Percentiles rank a stretch among this genome's conserved stretches.
Evolutionary conservation across 2,888 invertebrate genomes (phyloP).

Genomic region (Halictus quadricinctus): DNA sequence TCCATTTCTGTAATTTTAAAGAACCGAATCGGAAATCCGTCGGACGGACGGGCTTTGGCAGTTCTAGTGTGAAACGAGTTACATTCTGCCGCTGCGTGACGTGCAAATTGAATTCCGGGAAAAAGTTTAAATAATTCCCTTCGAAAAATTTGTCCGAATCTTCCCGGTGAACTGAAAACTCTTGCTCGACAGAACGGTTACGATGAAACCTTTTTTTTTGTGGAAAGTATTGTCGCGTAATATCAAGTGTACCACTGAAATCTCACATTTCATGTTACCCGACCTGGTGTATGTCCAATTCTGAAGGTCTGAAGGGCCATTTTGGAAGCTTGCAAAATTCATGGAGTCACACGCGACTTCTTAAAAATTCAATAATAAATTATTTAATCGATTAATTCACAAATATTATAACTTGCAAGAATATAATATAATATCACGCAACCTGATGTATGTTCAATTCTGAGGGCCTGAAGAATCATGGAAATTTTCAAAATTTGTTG

Average conservation of each 20-base stretch:
- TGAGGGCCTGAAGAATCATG: not conserved
- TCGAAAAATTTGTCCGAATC: not conserved
- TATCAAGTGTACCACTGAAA: no score
- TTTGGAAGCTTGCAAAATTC: no score
- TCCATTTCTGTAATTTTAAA: not conserved
- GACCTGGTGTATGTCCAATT: no score
- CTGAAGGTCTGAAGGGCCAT: no score
- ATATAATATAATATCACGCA: no score
- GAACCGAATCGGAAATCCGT: constrained; percentile 8
- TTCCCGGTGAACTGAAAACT: not conserved
- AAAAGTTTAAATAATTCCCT: not conserved
- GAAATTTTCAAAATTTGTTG: not conserved
- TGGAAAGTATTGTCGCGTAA: no score
- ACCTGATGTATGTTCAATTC: no score
- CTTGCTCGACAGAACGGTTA: not conserved
- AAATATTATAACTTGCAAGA: no score
- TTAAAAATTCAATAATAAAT: no score
- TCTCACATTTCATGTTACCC: no score
- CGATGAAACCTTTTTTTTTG: not conserved
- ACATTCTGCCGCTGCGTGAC: not conserved
- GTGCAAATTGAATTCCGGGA: not conserved
- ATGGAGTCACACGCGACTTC: no score
- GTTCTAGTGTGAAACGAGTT: not conserved
- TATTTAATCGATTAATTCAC: no score
- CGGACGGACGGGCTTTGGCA: not conserved